Conservation (phyloP, 2,113 vertebrate species). For the Manacus vitellinus region DNA sequence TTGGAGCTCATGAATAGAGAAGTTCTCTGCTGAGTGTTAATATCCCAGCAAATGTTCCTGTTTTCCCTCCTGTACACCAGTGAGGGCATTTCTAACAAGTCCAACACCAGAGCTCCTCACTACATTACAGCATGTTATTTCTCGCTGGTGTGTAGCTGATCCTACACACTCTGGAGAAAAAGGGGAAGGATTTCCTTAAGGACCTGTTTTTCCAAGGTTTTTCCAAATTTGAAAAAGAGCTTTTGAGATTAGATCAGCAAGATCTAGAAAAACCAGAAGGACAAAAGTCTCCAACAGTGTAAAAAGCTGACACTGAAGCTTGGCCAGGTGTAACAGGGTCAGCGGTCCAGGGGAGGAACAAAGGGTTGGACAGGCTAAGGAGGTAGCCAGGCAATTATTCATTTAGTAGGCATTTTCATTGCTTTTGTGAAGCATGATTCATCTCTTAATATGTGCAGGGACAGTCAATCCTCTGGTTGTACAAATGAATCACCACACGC, state of each 20-base stretch:
- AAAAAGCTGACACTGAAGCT: slow-evolving; percentile 15
- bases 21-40: neutral
- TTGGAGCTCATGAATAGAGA: neutral
- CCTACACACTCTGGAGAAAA: neutral
- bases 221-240: neutral
- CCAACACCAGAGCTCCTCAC: neutral
- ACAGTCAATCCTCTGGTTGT: neutral
- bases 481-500: neutral
- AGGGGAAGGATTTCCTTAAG: neutral
- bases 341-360: neutral
- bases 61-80: neutral
- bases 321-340: neutral
- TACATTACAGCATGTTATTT: neutral
- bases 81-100: neutral
- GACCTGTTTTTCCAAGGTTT: neutral
- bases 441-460: neutral
- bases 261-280: neutral
- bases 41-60: neutral
- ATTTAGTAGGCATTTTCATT: neutral
- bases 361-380: neutral
- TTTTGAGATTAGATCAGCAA: neutral
- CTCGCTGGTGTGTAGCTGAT: neutral
- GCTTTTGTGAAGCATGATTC: slow-evolving; percentile 31
- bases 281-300: neutral
- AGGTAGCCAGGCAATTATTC: neutral